Evolutionary conservation across 2,888 invertebrate genomes (phyloP).

Genomic region (Zhengitettix transpicula): DNA sequence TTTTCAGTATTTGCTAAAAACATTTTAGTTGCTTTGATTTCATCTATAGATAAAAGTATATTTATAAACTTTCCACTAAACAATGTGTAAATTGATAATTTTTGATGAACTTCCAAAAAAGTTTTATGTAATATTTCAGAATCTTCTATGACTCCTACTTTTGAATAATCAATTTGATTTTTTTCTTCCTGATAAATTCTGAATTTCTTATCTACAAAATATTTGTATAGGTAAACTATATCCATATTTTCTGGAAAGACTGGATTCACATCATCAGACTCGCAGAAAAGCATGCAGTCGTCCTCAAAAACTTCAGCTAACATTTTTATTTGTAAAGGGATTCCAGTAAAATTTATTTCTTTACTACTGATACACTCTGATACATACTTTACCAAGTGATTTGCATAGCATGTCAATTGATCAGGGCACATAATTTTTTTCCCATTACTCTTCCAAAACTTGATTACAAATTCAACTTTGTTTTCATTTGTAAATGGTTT

Average conservation of each 20-base stretch:
- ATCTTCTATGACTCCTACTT: neutral
- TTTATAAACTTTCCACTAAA: neutral
- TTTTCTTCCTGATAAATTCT: conserved; percentile 1
- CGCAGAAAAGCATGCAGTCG: neutral
- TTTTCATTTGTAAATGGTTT: neutral
- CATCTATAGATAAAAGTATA: neutral
- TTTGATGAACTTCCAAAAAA: neutral
- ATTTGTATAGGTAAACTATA: neutral
- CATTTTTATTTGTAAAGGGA: conserved; percentile 1
- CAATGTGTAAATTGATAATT: neutral
- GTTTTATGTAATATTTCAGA: neutral
- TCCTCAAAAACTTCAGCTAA: conserved; percentile 1
- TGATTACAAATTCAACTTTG: conserved; percentile 1
- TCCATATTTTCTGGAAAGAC: neutral
- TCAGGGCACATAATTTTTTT: neutral
- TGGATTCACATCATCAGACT: neutral
- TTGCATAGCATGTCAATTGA: neutral
- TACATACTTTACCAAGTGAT: neutral
- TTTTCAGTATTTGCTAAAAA: neutral
- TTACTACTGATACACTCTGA: neutral
- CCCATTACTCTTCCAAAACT: conserved; percentile 2
- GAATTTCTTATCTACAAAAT: neutral
- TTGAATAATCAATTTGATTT: neutral
- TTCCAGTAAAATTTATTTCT: neutral
- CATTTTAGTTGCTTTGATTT: neutral